Base-by-base conservation (phyloP, 2,888 invertebrate genomes). In the Melanostoma mellinum region DNA sequence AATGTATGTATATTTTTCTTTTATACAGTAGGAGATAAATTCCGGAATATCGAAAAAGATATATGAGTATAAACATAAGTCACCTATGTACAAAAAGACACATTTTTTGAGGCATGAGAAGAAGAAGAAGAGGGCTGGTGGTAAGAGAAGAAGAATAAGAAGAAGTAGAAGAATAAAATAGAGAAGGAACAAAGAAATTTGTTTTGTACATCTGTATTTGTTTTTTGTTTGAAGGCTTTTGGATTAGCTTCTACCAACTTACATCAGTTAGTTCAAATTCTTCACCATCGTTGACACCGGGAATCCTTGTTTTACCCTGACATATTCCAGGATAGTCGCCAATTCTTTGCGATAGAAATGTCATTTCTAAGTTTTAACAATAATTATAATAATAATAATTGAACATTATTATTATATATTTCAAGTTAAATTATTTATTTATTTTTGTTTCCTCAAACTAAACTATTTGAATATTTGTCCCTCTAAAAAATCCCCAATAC, bases 221-320 rank as follows among this genome's bases (percentile, higher is more conserved):
- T 60, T 52, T 52, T 60, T 33, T 33, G 67, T 55, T 67, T 30
- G 3, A 40, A 20, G 20, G 20, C 20, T 71, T 67, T 55, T 44
- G 65, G n/a, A 67, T 63, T 35, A 36, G 35, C 85, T 86, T 78
- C 86, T 86, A 86, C 88, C 87, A 89, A 96, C 96, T 96, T 96
- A 97, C 97, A 93, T 96, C 95, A 90, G 96, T 96, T 90, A 94
- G 92, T 91, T 94, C 94, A 94, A 97, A 96, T 93, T 98, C 97
- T 92, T 95, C 95, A 89, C 93, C 94, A 93, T 99, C 98, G 94
- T 98, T 97, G 92, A 99, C 95, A 92, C 96, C 96, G 92, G 97
- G 97, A 92, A 99, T 98, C 93, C 95, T 94, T 90, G 96, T 96
- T 94, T 96, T 97, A 93, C 98, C 98, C 94, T 98, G 97, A 93